Evolutionary conservation across 2,888 invertebrate species (phyloP), one percentile per base, ranked within the genome.

Genomic region (Caenorhabditis imperialis): DNA sequence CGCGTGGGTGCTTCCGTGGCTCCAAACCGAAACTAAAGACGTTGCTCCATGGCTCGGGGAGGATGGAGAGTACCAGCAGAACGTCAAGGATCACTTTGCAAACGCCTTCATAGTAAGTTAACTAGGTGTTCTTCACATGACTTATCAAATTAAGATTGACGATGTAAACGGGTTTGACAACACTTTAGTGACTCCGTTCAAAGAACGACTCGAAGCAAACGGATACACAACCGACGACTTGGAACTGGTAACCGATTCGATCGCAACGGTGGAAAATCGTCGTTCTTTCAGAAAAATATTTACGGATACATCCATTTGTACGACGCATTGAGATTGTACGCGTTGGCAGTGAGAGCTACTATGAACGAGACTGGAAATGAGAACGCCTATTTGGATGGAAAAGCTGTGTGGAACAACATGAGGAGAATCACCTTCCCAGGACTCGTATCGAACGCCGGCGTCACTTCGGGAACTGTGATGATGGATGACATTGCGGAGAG

Each of bases 111-210:
- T 86, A 51, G 84, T 85, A 38, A 60, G 80, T 61, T 8, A 16
- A n/a, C n/a, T n/a, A n/a, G n/a, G n/a, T n/a, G n/a, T n/a, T n/a
- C n/a, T n/a, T n/a, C n/a, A n/a, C n/a, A n/a, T n/a, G n/a, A n/a
- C n/a, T 8, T 10, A 35, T 10, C 12, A 35, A 10, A 35, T 35
- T 35, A 35, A 81, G 81, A 81, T 87, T 35, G 87, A 87, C 62
- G 87, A 87, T 72, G 84, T 85, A 16, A 87, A 87, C 58, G 87
- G 87, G 7, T 87, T 87, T 69, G 87, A 87, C 75, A 81, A 86
- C 70, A 78, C 86, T 2, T 65, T 87, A 33, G 77, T 87, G 3
- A 82, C 82, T 35, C 85, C 85, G 0, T 87, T 87, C 78, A 69
- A 75, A 20, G 86, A 87, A 53, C 65, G 81, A 22, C 50, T 87